A percentile compares a stretch with the other conserved stretches of the same genome.
Conservation (phyloP, 1,140 invertebrate genomes). For the Aphidius ervi region DNA sequence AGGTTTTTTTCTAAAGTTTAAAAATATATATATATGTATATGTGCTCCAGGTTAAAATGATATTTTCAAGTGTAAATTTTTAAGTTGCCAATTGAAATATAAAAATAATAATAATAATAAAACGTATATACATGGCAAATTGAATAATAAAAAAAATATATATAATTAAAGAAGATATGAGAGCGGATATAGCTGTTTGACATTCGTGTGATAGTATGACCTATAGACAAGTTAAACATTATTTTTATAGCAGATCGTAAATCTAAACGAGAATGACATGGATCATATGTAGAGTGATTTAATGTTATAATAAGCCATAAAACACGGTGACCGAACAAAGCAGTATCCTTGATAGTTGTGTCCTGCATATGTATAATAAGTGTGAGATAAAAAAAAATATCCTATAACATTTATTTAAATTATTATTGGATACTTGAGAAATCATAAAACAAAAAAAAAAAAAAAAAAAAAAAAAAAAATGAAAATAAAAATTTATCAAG, state of each 20-base stretch:
- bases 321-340: conserved; percentile 4
- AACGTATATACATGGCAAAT: too few relatives aligned
- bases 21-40: too few relatives aligned
- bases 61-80: too few relatives aligned
- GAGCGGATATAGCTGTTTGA: conserved; percentile 11
- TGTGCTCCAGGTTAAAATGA: too few relatives aligned
- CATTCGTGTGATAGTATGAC: conserved; percentile 4
- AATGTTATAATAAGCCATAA: conserved; percentile 25
- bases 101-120: too few relatives aligned
- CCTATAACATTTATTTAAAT: neutral
- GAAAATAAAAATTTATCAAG: conserved; percentile 1
- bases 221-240: conserved; percentile 7
- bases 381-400: neutral
- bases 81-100: too few relatives aligned
- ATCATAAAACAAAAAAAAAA: conserved; percentile 3
- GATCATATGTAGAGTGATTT: conserved; percentile 21
- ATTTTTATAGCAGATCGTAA: conserved; percentile 20
- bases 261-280: conserved; percentile 17
- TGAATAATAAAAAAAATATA: too few relatives aligned
- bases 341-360: neutral
- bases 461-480: conserved; percentile 11
- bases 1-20: too few relatives aligned
- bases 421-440: neutral
- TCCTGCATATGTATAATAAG: too few relatives aligned
- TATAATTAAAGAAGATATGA: neutral